Percentiles rank a stretch among this genome's conserved stretches.
These are phyloP conservation scores for Epirrita christyi DNA, from an alignment of 2,888 invertebrate genomes.

Conservation along the genomic window DNA sequence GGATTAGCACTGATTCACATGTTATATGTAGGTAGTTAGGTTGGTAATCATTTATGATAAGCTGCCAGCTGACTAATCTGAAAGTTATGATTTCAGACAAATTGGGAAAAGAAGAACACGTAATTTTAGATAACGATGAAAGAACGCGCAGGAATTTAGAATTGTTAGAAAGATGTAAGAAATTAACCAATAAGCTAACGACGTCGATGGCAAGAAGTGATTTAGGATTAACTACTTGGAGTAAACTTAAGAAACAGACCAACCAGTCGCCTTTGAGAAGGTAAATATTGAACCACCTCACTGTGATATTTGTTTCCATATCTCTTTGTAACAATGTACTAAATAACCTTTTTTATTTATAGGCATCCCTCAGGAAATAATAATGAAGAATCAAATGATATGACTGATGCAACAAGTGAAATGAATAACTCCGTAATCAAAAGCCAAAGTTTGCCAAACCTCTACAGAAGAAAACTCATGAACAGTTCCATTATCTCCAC, in stretches of 20 bases:
- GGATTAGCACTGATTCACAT: slow-evolving; percentile 44
- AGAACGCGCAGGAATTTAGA: slow-evolving; percentile 85
- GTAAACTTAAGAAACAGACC: slow-evolving; percentile 91
- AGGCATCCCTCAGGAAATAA: slow-evolving; percentile 92
- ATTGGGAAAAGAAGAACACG: slow-evolving; percentile 71
- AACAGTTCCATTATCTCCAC: slow-evolving; percentile 81
- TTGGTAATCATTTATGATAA: slow-evolving; percentile 56
- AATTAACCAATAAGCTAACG: slow-evolving; percentile 84
- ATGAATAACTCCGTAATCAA: slow-evolving; percentile 87
- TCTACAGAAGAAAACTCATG: slow-evolving; percentile 84
- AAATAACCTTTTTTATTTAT: slow-evolving; percentile 32
- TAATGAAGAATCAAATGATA: slow-evolving; percentile 85
- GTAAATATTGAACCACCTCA: slow-evolving; percentile 56
- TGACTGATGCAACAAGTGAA: slow-evolving; percentile 82
- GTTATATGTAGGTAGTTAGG: slow-evolving; percentile 8
- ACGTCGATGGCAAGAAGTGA: slow-evolving; percentile 95
- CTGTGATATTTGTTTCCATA: neutral
- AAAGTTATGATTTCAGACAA: slow-evolving; percentile 71
- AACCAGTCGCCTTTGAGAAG: slow-evolving; percentile 87
- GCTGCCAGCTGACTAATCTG: slow-evolving; percentile 49
- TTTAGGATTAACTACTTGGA: slow-evolving; percentile 95
- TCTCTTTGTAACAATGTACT: neutral
- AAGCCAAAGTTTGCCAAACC: slow-evolving; percentile 93
- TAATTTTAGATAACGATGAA: slow-evolving; percentile 79
- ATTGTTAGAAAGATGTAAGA: slow-evolving; percentile 82